Evolutionary conservation across 2,888 invertebrate genomes (phyloP).

Genomic region (Eristalinus aeneus): DNA sequence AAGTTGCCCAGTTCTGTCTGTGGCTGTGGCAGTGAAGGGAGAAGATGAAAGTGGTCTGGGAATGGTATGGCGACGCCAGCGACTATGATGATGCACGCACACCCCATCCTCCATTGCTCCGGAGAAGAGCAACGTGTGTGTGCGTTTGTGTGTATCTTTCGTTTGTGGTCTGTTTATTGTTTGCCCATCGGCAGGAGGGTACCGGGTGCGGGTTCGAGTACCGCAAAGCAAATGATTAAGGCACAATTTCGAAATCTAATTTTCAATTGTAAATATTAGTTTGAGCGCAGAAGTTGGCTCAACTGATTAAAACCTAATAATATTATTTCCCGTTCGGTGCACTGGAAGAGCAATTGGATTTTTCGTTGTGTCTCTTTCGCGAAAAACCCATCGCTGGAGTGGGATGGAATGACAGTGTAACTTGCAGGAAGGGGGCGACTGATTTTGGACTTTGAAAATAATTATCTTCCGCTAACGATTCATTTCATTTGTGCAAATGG

Average conservation of each 20-base stretch:
- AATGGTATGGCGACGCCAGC: not conserved
- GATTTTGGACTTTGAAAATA: too few relatives aligned
- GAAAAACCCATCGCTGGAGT: constrained; percentile 12
- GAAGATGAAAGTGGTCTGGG: not conserved
- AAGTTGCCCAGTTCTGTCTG: constrained; percentile 27
- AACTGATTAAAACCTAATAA: constrained; percentile 80
- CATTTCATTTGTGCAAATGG: too few relatives aligned
- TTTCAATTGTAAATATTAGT: constrained; percentile 71
- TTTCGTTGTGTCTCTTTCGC: constrained; percentile 18
- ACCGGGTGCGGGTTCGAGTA: constrained; percentile 4
- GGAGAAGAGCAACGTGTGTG: not conserved
- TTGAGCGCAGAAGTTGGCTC: constrained; percentile 68
- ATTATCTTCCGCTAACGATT: too few relatives aligned
- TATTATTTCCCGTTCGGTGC: constrained; percentile 77
- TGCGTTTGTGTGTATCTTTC: constrained; percentile 54
- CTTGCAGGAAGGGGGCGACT: too few relatives aligned
- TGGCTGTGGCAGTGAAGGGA: constrained; percentile 2
- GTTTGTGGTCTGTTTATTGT: constrained; percentile 61
- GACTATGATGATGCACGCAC: constrained; percentile 27
- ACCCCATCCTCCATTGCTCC: constrained; percentile 6
- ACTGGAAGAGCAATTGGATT: not conserved
- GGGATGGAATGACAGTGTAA: not conserved
- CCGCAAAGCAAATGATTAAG: constrained; percentile 70
- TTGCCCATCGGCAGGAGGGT: constrained; percentile 37
- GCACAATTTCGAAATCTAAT: constrained; percentile 71